phyloP scores from a whole-genome alignment of 2,888 invertebrate genomes.

The Flabesymbios commensalis region DNA sequence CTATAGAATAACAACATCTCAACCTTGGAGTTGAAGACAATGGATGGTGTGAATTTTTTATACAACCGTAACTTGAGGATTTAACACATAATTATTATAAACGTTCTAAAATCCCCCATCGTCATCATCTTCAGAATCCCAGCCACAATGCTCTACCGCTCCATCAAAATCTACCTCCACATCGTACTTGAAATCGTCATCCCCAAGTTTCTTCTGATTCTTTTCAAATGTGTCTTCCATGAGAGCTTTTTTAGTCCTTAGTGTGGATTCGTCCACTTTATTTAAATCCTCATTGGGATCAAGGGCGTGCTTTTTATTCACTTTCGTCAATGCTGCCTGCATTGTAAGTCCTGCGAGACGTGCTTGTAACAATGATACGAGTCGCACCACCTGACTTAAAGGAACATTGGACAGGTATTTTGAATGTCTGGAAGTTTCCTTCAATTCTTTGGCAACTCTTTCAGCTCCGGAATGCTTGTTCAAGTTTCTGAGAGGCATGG shows the following conservation, averaged over 20 bases:
- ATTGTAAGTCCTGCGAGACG: constrained; percentile 59
- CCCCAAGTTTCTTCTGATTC: constrained; percentile 61
- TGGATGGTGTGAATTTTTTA: no score
- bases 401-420: constrained; percentile 58
- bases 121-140: constrained; percentile 61
- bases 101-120: constrained; percentile 48
- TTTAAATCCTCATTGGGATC: constrained; percentile 65
- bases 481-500: constrained; percentile 64
- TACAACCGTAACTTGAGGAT: no score
- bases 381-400: constrained; percentile 60
- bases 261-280: constrained; percentile 59
- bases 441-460: constrained; percentile 55
- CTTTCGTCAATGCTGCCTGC: constrained; percentile 59
- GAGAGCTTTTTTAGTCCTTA: constrained; percentile 62
- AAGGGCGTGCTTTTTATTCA: constrained; percentile 56
- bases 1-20: no score
- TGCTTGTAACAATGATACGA: constrained; percentile 63
- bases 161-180: constrained; percentile 61
- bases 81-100: no score
- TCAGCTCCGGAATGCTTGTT: constrained; percentile 58
- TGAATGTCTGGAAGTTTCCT: constrained; percentile 54
- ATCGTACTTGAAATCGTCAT: constrained; percentile 64
- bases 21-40: no score
- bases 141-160: constrained; percentile 57
- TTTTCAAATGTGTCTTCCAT: constrained; percentile 64